Conservation (phyloP, 2,797 vertebrate genomes). For the Sylvia borin region DNA sequence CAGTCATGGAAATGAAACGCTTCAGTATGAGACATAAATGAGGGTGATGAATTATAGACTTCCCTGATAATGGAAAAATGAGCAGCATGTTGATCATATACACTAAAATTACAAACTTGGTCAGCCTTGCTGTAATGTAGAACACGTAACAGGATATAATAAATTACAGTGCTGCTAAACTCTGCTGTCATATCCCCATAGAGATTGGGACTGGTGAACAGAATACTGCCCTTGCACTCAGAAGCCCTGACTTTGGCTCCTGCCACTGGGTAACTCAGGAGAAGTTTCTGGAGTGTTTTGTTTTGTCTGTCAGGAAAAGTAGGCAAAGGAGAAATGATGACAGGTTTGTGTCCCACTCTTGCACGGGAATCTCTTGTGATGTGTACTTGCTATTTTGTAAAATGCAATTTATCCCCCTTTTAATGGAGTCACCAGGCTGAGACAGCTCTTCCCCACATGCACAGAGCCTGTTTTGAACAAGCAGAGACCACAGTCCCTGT, state of each 20-base stretch:
- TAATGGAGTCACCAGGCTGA: neutral
- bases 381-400: neutral
- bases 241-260: neutral
- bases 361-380: neutral
- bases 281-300: neutral
- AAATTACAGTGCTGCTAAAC: constrained; percentile 29
- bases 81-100: constrained; percentile 30
- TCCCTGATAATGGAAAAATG: constrained; percentile 35
- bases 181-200: neutral
- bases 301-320: neutral
- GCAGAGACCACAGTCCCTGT: neutral
- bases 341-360: neutral
- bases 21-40: neutral
- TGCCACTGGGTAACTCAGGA: neutral
- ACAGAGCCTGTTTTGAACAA: neutral
- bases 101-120: constrained; percentile 30
- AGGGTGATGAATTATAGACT: constrained; percentile 46
- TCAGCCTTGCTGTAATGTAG: neutral
- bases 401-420: neutral
- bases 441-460: neutral
- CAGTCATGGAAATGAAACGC: constrained; percentile 40
- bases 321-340: neutral
- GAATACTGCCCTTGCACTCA: neutral
- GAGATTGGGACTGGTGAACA: neutral
- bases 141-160: neutral